These are phyloP conservation scores for Potorous gilbertii DNA, from an alignment of 2,797 vertebrate species.

Conservation along the genomic window DNA sequence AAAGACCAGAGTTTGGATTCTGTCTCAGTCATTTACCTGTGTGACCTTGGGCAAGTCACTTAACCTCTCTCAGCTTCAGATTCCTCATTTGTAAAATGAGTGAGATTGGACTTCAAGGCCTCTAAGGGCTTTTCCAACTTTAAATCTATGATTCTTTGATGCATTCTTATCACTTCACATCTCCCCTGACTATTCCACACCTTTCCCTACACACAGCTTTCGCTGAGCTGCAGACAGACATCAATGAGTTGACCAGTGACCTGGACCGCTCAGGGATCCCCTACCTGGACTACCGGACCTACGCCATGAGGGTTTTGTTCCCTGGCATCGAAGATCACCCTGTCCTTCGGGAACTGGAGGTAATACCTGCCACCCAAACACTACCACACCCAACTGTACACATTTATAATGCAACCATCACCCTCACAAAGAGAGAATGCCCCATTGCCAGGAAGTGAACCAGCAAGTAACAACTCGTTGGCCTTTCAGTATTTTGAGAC, in stretches of 20 bases:
- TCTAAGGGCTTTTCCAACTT: not conserved
- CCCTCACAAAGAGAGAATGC: slow-evolving; percentile 81
- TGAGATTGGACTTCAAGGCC: not conserved
- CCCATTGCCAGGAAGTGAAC: slow-evolving; percentile 74
- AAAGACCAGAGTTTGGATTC: not conserved
- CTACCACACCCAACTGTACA: slow-evolving; percentile 31
- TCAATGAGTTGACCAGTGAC: slow-evolving; percentile 96
- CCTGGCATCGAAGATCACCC: slow-evolving; percentile 98
- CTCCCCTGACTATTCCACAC: not conserved
- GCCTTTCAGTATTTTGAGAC: not conserved
- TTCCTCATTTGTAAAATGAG: not conserved
- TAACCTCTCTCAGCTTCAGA: not conserved
- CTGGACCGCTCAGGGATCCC: slow-evolving; percentile 96
- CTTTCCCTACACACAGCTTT: slow-evolving; percentile 85
- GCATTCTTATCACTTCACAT: not conserved
- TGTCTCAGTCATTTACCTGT: not conserved
- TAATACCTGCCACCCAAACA: slow-evolving; percentile 65
- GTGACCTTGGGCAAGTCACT: not conserved
- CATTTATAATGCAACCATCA: slow-evolving; percentile 75
- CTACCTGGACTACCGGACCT: slow-evolving; percentile 95
- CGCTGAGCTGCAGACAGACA: slow-evolving; percentile 93
- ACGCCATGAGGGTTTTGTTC: slow-evolving; percentile 97
- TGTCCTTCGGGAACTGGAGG: slow-evolving; percentile 91
- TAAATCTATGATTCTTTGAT: not conserved
- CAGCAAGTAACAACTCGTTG: not conserved